Conservation (phyloP, 2,888 invertebrate species). For the Sericinus montela region DNA sequence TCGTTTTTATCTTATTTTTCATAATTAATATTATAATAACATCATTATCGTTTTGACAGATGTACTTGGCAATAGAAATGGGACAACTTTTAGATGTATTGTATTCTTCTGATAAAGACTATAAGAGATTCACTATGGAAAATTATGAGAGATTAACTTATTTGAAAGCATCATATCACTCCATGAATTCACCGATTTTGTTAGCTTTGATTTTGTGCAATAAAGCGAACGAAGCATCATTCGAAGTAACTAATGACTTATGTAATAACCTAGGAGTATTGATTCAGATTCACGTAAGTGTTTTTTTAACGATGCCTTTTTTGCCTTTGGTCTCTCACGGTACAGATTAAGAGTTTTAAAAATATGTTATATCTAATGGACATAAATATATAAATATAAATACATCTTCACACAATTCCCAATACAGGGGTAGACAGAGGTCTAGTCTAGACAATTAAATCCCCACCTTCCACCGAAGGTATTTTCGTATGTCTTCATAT, state of each 20-base stretch:
- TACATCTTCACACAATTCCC: too few relatives aligned
- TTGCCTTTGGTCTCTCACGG: too few relatives aligned
- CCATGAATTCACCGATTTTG: neutral
- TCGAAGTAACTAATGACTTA: neutral
- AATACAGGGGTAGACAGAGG: too few relatives aligned
- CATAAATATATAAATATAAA: too few relatives aligned
- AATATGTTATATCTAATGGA: too few relatives aligned
- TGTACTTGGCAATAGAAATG: neutral
- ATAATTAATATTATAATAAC: too few relatives aligned
- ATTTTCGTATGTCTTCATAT: too few relatives aligned
- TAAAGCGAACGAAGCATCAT: neutral
- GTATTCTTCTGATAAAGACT: neutral
- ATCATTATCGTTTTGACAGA: neutral
- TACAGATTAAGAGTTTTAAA: too few relatives aligned
- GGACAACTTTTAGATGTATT: neutral
- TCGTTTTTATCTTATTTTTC: too few relatives aligned
- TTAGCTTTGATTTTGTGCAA: constrained; percentile 1
- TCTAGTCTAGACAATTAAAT: too few relatives aligned
- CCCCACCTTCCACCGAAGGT: too few relatives aligned
- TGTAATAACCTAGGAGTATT: constrained; percentile 4
- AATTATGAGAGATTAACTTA: neutral
- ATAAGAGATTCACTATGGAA: neutral
- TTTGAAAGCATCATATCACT: neutral
- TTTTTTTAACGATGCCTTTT: neutral
- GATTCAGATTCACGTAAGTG: constrained; percentile 11